Percentiles rank a stretch among this genome's conserved stretches.
These are phyloP conservation scores for Xenotilapia caudafasciata DNA, from an alignment of 2,113 vertebrate genomes.

Conservation along the genomic window DNA sequence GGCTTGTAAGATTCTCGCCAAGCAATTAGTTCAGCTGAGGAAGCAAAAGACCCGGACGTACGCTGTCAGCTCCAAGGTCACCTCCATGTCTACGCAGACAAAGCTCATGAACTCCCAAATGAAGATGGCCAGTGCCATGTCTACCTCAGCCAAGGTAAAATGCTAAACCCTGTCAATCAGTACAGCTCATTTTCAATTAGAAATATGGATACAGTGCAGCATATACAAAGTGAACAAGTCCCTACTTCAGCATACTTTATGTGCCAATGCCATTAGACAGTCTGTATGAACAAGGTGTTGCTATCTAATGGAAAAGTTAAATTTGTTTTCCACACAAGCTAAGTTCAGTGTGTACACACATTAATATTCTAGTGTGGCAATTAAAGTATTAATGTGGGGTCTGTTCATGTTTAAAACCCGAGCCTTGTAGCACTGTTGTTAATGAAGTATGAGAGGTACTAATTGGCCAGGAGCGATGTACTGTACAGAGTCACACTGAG, in stretches of 20 bases:
- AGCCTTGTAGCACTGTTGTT: not conserved
- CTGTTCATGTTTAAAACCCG: constrained; percentile 11
- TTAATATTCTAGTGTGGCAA: constrained; percentile 3
- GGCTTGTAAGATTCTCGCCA: constrained; percentile 93
- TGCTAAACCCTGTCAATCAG: not conserved
- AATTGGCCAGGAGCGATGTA: constrained; percentile 22
- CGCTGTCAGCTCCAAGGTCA: constrained; percentile 96
- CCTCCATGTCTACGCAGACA: constrained; percentile 93
- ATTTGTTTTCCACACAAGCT: not conserved
- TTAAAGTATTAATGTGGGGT: constrained; percentile 11
- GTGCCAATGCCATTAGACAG: not conserved
- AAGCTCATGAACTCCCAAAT: constrained; percentile 99
- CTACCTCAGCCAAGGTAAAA: constrained; percentile 87
- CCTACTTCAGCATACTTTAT: not conserved
- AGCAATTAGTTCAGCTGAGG: constrained; percentile 89
- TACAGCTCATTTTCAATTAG: not conserved
- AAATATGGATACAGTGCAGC: not conserved
- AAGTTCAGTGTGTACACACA: not conserved
- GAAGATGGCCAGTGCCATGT: constrained; percentile 99
- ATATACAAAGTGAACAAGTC: not conserved
- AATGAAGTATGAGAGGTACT: constrained; percentile 44
- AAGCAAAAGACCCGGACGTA: constrained; percentile 95
- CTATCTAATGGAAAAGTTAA: not conserved
- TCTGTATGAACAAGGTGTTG: not conserved
- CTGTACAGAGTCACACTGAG: not conserved